A percentile compares a stretch with the other conserved stretches of the same genome.
Conservation (phyloP, 2,888 invertebrate species). For the Mantis religiosa region DNA sequence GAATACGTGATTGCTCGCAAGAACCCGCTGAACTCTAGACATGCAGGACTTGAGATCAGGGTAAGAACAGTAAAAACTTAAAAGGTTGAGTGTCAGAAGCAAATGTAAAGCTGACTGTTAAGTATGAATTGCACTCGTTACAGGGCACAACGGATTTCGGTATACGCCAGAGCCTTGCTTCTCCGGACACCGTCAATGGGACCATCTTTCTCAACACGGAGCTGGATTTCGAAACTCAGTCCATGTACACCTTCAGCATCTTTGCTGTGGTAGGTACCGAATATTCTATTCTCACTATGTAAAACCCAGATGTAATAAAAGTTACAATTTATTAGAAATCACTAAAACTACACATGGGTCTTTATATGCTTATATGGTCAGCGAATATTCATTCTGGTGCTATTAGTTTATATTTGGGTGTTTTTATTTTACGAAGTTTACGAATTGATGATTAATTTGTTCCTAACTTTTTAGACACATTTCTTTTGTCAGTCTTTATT, state of each 20-base stretch:
- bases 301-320: too few relatives aligned
- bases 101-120: background rate
- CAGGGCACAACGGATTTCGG: slow-evolving; percentile 58
- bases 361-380: too few relatives aligned
- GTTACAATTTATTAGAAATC: too few relatives aligned
- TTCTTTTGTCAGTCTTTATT: too few relatives aligned
- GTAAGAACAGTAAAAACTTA: slow-evolving; percentile 46
- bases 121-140: slow-evolving; percentile 34
- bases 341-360: too few relatives aligned
- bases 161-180: slow-evolving; percentile 49
- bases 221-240: slow-evolving; percentile 83
- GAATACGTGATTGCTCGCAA: slow-evolving; percentile 78
- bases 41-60: slow-evolving; percentile 79
- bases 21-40: slow-evolving; percentile 71
- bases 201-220: slow-evolving; percentile 71
- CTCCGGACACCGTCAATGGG: slow-evolving; percentile 73
- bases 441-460: too few relatives aligned
- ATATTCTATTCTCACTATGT: too few relatives aligned
- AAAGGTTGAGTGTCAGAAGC: too few relatives aligned
- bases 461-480: too few relatives aligned
- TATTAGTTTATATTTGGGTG: too few relatives aligned
- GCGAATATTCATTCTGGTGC: too few relatives aligned
- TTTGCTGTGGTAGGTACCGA: slow-evolving; percentile 73
- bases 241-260: slow-evolving; percentile 82
- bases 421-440: too few relatives aligned